Conservation (phyloP, 2,113 vertebrate genomes). For the Vidua macroura region DNA sequence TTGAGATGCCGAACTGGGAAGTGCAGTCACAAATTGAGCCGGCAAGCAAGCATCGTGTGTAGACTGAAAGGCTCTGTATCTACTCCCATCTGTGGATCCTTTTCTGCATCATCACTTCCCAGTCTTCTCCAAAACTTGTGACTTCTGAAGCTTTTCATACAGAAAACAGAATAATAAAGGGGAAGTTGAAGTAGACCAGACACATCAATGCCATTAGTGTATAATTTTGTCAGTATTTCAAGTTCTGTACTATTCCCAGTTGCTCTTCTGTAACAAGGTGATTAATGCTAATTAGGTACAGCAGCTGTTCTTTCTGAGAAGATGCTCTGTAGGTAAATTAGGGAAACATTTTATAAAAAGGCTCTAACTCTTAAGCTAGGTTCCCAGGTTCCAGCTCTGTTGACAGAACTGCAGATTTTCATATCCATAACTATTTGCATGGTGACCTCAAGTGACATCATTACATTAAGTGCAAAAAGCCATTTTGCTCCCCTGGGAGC, state of each 20-base stretch:
- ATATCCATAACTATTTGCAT: neutral
- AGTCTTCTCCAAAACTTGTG: neutral
- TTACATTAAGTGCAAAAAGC: conserved; percentile 42
- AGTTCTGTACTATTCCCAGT: conserved; percentile 22
- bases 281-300: conserved; percentile 55
- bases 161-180: neutral
- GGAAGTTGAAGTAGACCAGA: neutral
- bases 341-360: conserved; percentile 11
- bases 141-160: neutral
- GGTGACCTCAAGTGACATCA: conserved; percentile 36
- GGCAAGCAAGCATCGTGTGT: neutral
- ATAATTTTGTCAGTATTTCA: conserved; percentile 30
- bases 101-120: neutral
- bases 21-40: neutral
- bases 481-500: neutral
- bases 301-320: conserved; percentile 60
- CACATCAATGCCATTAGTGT: conserved; percentile 46
- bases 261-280: neutral
- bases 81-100: neutral
- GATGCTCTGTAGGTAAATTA: neutral
- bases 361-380: neutral
- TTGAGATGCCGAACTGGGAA: neutral
- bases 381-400: conserved; percentile 11
- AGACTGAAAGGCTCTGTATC: neutral
- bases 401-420: conserved; percentile 1